Conservation (phyloP, 2,113 vertebrate species). For the Python bivittatus region DNA sequence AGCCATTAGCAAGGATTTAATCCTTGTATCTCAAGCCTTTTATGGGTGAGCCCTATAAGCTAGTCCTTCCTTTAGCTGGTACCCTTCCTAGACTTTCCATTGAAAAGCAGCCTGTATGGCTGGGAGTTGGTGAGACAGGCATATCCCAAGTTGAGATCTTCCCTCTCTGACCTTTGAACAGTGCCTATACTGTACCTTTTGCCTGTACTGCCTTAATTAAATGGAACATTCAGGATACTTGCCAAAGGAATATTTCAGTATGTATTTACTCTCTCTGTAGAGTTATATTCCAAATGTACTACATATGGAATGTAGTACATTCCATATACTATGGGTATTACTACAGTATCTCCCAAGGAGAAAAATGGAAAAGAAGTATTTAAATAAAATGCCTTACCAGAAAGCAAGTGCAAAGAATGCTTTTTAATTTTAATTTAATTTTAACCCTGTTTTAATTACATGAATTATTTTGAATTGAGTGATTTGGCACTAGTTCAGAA, state of each 20-base stretch:
- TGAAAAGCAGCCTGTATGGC: background rate
- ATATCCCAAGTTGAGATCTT: background rate
- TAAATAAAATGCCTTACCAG: background rate
- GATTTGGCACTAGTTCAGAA: background rate
- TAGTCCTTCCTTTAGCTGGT: background rate
- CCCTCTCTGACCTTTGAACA: background rate
- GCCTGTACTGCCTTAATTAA: background rate
- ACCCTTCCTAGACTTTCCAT: background rate
- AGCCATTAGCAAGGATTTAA: background rate
- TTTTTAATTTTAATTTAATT: background rate
- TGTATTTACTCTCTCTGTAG: background rate
- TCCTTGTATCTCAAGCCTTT: background rate
- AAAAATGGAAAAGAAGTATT: background rate
- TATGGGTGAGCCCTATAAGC: background rate
- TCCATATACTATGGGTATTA: constrained; percentile 2
- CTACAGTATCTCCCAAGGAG: constrained; percentile 26
- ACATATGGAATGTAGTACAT: background rate
- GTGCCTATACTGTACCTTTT: background rate
- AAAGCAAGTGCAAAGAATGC: background rate
- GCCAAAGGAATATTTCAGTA: background rate
- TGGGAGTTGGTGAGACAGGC: background rate
- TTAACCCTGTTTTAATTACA: background rate
- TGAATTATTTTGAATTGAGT: background rate
- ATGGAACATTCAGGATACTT: background rate
- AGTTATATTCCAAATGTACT: background rate